phyloP scores from a whole-genome alignment of 2,797 vertebrate species.

The Microcaecilia unicolor region DNA sequence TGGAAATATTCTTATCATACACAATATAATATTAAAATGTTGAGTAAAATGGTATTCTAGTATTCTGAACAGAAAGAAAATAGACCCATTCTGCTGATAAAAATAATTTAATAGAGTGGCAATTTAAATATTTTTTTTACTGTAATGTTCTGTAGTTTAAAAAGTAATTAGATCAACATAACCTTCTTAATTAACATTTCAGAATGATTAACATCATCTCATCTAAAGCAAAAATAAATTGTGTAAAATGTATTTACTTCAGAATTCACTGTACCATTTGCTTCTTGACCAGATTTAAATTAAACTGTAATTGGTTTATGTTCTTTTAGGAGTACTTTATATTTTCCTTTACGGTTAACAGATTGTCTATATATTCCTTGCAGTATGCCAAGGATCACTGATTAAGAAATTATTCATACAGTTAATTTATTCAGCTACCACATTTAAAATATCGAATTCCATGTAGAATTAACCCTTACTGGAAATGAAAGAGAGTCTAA shows the following conservation, averaged over 20 bases:
- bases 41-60: slow-evolving; percentile 51
- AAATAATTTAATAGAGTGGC: slow-evolving; percentile 58
- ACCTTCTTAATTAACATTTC: slow-evolving; percentile 67
- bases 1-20: slow-evolving; percentile 47
- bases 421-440: slow-evolving; percentile 36
- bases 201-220: slow-evolving; percentile 65
- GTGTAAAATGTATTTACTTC: slow-evolving; percentile 61
- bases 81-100: slow-evolving; percentile 48
- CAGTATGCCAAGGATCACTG: slow-evolving; percentile 25
- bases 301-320: slow-evolving; percentile 61
- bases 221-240: slow-evolving; percentile 53
- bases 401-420: slow-evolving; percentile 40
- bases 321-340: slow-evolving; percentile 43
- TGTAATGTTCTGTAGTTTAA: slow-evolving; percentile 64
- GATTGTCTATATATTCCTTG: slow-evolving; percentile 43
- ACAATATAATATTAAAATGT: slow-evolving; percentile 45
- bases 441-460: not conserved
- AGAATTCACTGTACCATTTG: slow-evolving; percentile 46
- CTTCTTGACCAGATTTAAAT: slow-evolving; percentile 63
- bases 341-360: slow-evolving; percentile 49
- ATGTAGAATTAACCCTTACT: no score
- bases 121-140: slow-evolving; percentile 62
- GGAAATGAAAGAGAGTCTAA: slow-evolving; percentile 14
- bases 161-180: slow-evolving; percentile 68
- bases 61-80: slow-evolving; percentile 51